Evolutionary conservation across 2,888 invertebrate genomes (phyloP), one percentile per base, ranked within the genome.

Genomic region (Ichneumoninae sp.): DNA sequence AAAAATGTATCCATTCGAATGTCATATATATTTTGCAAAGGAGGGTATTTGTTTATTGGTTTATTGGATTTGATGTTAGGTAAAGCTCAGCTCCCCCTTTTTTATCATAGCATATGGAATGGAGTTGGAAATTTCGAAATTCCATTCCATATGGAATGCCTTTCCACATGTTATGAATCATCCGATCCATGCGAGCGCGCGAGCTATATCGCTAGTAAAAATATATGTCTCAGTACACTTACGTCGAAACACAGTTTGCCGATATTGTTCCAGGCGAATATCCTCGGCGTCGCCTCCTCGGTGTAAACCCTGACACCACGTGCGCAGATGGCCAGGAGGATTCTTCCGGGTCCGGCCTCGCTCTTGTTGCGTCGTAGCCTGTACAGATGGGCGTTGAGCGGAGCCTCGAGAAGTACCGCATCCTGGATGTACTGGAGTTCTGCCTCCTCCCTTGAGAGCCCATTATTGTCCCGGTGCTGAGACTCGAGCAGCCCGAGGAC

Each of bases 251-350:
- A 98, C 22, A 99, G 95, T 94, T 98, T 98, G 87, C 98, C 98
- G 87, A 99, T 99, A 89, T 98, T 97, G 91, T 98, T 97, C 99
- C 99, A 99, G 81, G 98, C 96, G 92, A 99, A 98, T 87, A 97
- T 88, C 71, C 92, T 88, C 10, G 92, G 92, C 19, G 89, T 91
- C 88, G 95, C 95, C 94, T 96, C 96, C 92, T 96, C 96, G 40
- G 96, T 96, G 88, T 98, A 96, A 88, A 99, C 97, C 94, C 98
- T 97, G 83, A 99, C 96, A 76, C 99, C 99, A 92, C 97, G 97
- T 68, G 98, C 98, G 92, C 98, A 98, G 82, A 99, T 97, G 77
- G 98, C 98, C 87, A 99, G 95, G 95, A 98, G 97, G 22, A 98
- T 97, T 89, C 97, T 96, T 92, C 98, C 96, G 52, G 96, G 96